Evolutionary conservation across 2,888 invertebrate genomes (phyloP).

Genomic region (Gastrophysa polygoni): DNA sequence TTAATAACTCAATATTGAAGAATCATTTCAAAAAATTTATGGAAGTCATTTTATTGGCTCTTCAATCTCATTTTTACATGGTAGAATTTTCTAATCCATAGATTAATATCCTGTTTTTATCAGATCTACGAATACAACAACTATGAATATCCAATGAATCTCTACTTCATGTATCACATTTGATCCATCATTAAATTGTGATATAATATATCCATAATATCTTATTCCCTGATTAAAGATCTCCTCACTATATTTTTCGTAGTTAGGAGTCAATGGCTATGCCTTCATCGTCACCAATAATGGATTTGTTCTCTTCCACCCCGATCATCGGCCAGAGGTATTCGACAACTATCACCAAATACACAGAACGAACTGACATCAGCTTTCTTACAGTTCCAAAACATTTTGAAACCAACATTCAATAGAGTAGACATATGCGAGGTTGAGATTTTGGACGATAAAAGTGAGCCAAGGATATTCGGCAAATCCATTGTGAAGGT

Average conservation of each 20-base stretch:
- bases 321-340: conserved; percentile 92
- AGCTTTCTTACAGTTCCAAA: conserved; percentile 42
- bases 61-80: no score
- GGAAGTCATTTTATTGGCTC: no score
- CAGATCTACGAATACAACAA: no score
- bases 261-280: conserved; percentile 96
- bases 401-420: conserved; percentile 90
- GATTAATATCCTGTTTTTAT: no score
- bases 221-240: no score
- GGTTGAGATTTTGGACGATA: conserved; percentile 78
- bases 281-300: conserved; percentile 97
- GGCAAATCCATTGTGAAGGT: conserved; percentile 61
- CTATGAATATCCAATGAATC: no score
- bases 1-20: no score
- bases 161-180: no score
- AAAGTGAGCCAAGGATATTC: conserved; percentile 75
- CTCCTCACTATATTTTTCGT: conserved; percentile 46
- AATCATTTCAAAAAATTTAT: no score
- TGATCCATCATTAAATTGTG: no score
- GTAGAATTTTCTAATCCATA: no score
- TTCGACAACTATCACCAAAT: conserved; percentile 29
- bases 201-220: no score
- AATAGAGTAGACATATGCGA: conserved; percentile 96
- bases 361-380: conserved; percentile 51
- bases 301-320: conserved; percentile 93